Base-by-base conservation (phyloP, 2,888 invertebrate genomes). In the Thecophora atra region DNA sequence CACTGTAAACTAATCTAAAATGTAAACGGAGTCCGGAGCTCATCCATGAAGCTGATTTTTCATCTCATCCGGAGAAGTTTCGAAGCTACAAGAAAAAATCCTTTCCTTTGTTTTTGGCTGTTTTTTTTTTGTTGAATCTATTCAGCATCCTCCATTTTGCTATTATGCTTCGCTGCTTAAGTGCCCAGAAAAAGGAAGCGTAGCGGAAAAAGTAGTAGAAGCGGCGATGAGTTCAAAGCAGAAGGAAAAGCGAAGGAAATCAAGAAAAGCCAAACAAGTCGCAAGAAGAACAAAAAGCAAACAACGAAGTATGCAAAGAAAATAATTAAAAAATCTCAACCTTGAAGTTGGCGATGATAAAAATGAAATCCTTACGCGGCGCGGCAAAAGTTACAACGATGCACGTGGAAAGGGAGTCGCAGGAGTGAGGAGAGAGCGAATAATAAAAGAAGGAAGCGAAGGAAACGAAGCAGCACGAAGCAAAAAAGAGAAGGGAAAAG, bases 311-410 rank as follows among this genome's bases (percentile, higher is more conserved):
- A 26, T 26, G 67, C 52, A 68, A 70, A 73, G 78, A 82, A 83
- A 82, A 83, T 84, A 85, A 84, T 85, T 84, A 83, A 83, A n/a
- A n/a, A 83, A 83, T 81, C 79, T 80, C 81, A 84, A 83, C 84
- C 84, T 84, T 83, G 83, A 83, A 82, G 75, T 71, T 64, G 67
- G 56, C 42, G 81, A 79, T 78, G 73, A 76, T 70, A 73, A 76
- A 78, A 84, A 83, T 82, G 80, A 81, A 83, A 82, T 83, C 81
- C 81, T 83, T 80, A 79, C 81, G 79, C 79, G 82, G 82, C 79
- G 79, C 79, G 77, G 75, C 77, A 77, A 79, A 75, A 75, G 37
- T 76, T 76, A 76, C 75, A 76, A 76, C 56, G 17, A 67, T 52
- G 26, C 13, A 52, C 19, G 21, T 21, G 54, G 21, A 54, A 21